Base-by-base conservation (phyloP, 2,888 invertebrate species). In the Drosophila cracens region DNA sequence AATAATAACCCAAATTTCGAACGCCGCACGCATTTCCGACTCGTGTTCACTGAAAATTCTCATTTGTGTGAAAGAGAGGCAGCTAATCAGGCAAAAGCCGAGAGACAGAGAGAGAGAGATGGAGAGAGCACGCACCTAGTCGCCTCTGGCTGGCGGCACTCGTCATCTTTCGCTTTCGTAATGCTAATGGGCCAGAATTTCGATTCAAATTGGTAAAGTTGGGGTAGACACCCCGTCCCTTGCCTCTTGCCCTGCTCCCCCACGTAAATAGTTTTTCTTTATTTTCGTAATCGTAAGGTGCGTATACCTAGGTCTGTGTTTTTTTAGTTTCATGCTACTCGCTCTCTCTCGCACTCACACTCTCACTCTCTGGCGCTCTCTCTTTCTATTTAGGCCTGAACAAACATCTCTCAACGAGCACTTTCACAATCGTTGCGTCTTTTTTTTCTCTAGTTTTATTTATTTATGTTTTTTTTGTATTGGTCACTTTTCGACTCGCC, bases 1-100 rank as follows among this genome's bases (percentile, higher is more conserved):
- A 76, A 83, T 70, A 86, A 74, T 88, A 88, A 88, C 89, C 89
- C 74, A 86, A 85, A 88, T 83, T 88, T 78, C 69, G 62, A 76
- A 63, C 83, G 78, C 89, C 83, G 78, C 89, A 86, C 85, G 85
- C 85, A 85, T 82, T 88, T 85, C 82, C 76, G 82, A 78, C 73
- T 67, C 38, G 63, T 66, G 66, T 54, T 70, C 71, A 33, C 58
- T 49, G 40, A 16, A 54, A 52, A 43, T 48, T 40, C 52, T 21
- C 25, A n/a, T 21, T 34, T 65, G 71, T 34, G 59, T 58, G 57
- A 48, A 13, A 27, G 57, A 31, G 48, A 27, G 43, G 33, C 8
- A 29, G 6, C 46, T 46, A 46, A 46, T 13, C 13, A 46, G 11
- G 21, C 21, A n/a, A 13, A 43, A 18, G n/a, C 27, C 27, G 18